Percentiles rank a stretch among this genome's conserved stretches.
These are phyloP conservation scores for Apis dorsata DNA, from an alignment of 1,140 invertebrate genomes.

Conservation along the genomic window DNA sequence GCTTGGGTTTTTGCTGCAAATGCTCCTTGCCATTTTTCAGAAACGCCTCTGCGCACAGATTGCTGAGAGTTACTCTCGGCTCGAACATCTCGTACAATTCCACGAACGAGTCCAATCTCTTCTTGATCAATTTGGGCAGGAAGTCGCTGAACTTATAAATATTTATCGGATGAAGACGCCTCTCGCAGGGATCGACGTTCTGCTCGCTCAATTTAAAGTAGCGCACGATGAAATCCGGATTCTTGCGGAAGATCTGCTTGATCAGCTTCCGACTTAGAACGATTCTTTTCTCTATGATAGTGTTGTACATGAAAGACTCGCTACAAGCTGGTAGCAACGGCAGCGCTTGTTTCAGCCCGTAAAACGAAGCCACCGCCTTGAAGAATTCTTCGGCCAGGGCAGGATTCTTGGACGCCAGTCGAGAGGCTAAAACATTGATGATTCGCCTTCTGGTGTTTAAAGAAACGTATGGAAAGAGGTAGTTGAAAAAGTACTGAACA, in stretches of 20 bases:
- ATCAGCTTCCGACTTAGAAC: conserved; percentile 42
- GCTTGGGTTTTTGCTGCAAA: conserved; percentile 51
- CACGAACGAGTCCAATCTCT: conserved; percentile 46
- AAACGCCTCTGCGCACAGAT: conserved; percentile 58
- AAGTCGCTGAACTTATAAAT: conserved; percentile 48
- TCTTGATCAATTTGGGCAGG: conserved; percentile 56
- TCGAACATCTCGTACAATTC: conserved; percentile 56
- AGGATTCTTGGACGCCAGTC: conserved; percentile 32
- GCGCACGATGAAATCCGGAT: conserved; percentile 66
- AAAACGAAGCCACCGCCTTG: conserved; percentile 18
- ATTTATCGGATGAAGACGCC: conserved; percentile 3
- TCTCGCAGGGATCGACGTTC: background rate
- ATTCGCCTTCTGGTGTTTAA: conserved; percentile 63
- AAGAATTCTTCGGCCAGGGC: conserved; percentile 65
- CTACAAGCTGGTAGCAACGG: conserved; percentile 64
- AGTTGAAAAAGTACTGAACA: conserved; percentile 59
- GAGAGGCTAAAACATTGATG: conserved; percentile 55
- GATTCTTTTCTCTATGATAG: conserved; percentile 41
- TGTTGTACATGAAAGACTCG: conserved; percentile 55
- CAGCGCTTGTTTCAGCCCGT: conserved; percentile 49
- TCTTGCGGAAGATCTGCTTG: conserved; percentile 56
- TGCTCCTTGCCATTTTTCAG: conserved; percentile 61
- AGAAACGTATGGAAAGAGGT: conserved; percentile 65
- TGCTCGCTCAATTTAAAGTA: conserved; percentile 63
- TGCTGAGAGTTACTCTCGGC: conserved; percentile 52